Conservation (phyloP, 2,888 invertebrate genomes). For the Agrochola litura region DNA sequence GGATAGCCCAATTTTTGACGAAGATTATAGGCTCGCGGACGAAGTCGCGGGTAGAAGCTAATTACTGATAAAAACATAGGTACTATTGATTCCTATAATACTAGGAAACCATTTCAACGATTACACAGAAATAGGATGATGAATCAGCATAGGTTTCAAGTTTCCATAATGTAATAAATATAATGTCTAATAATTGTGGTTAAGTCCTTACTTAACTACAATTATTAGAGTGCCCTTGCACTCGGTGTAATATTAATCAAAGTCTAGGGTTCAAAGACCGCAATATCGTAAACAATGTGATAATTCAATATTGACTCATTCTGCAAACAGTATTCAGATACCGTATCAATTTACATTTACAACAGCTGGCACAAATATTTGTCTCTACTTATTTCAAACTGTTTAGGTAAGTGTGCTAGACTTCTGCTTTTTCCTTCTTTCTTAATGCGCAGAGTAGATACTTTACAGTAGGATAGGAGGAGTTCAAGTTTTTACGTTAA, state of each 20-base stretch:
- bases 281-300: slow-evolving; percentile 31
- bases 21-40: too few species aligned
- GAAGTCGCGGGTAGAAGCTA: too few species aligned
- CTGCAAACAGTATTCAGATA: slow-evolving; percentile 27
- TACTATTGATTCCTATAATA: neutral
- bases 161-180: neutral
- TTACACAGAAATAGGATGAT: neutral
- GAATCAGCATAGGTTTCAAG: neutral
- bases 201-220: too few species aligned
- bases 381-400: neutral
- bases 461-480: neutral
- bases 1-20: too few species aligned
- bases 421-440: neutral
- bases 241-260: slow-evolving; percentile 13
- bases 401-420: neutral
- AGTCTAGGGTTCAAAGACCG: slow-evolving; percentile 37
- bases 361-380: slow-evolving; percentile 2
- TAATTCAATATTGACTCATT: slow-evolving; percentile 44
- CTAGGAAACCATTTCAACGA: neutral
- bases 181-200: neutral
- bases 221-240: too few species aligned
- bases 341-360: slow-evolving; percentile 31
- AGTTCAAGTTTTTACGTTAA: neutral
- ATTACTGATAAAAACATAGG: neutral
- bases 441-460: neutral